Percentiles rank a stretch among this genome's conserved stretches.
These are phyloP conservation scores for Melanaphis sacchari DNA, from an alignment of 1,140 invertebrate genomes.

Conservation along the genomic window DNA sequence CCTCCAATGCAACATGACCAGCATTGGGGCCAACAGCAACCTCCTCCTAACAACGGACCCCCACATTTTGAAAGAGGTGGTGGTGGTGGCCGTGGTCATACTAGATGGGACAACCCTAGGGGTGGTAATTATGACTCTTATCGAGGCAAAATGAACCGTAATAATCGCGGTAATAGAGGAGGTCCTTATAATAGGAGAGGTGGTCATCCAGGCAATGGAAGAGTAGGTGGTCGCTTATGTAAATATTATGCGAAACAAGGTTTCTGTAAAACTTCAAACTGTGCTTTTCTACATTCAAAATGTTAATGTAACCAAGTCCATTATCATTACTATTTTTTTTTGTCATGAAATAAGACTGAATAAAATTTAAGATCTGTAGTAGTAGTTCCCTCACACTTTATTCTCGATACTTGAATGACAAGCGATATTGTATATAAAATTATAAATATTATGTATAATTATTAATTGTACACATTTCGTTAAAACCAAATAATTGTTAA, in stretches of 20 bases:
- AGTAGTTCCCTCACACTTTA: not conserved
- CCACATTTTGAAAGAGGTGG: constrained; percentile 17
- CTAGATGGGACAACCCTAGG: constrained; percentile 52
- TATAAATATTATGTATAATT: constrained; percentile 14
- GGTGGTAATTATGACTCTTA: constrained; percentile 46
- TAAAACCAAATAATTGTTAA: constrained; percentile 30
- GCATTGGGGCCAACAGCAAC: constrained; percentile 47
- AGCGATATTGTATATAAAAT: not conserved
- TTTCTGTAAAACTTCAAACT: constrained; percentile 55
- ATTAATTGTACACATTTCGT: not conserved
- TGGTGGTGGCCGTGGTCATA: constrained; percentile 28
- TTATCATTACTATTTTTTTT: constrained; percentile 23
- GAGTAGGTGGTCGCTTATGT: constrained; percentile 12
- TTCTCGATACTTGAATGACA: not conserved
- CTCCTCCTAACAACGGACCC: constrained; percentile 17
- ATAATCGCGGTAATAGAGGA: constrained; percentile 41
- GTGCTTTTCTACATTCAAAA: constrained; percentile 54
- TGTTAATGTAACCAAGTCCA: not conserved
- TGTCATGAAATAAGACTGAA: constrained; percentile 52
- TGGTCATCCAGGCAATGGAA: constrained; percentile 40
- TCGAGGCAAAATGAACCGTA: constrained; percentile 52
- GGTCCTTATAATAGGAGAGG: constrained; percentile 39
- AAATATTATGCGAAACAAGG: constrained; percentile 54
- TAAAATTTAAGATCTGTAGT: constrained; percentile 33
- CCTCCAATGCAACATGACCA: constrained; percentile 48